Percentiles rank a stretch among this genome's conserved stretches.
Evolutionary conservation across 2,888 invertebrate genomes (phyloP).

Genomic region (Scaptodrosophila latifasciaeformis): DNA sequence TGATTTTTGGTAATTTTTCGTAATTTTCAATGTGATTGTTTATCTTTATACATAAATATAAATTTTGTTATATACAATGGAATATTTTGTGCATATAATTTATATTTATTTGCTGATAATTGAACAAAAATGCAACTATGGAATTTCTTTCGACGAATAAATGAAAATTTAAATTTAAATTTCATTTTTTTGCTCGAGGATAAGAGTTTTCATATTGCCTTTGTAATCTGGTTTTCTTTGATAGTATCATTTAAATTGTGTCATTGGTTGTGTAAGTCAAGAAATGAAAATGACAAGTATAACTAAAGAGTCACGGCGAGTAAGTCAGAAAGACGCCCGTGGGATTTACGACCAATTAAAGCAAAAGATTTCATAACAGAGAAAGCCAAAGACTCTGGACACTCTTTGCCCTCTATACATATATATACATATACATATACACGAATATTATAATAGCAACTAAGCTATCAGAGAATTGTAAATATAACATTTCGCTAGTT

Average conservation of each 20-base stretch:
- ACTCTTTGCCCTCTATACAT: too few species aligned
- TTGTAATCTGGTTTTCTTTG: too few species aligned
- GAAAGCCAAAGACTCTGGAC: not conserved
- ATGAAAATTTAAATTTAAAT: not conserved
- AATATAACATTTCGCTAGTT: too few species aligned
- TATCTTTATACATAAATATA: constrained; percentile 24
- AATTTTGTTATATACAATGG: not conserved
- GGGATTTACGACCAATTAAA: constrained; percentile 50
- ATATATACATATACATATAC: too few species aligned
- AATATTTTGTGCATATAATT: constrained; percentile 1
- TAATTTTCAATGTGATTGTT: too few species aligned
- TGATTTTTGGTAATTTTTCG: constrained; percentile 25
- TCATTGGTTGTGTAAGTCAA: too few species aligned
- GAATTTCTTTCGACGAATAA: not conserved
- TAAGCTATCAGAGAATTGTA: not conserved
- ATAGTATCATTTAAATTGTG: too few species aligned
- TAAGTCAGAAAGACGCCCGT: constrained; percentile 18
- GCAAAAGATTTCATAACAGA: constrained; percentile 23
- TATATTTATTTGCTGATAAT: not conserved
- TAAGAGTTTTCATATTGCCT: too few species aligned
- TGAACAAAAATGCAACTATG: too few species aligned
- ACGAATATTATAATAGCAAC: constrained; percentile 20
- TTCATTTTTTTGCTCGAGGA: too few species aligned
- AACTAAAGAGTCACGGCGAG: too few species aligned
- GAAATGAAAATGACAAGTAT: constrained; percentile 9